These are phyloP conservation scores for Meta bourneti DNA, from an alignment of 2,888 invertebrate genomes.

Conservation along the genomic window DNA sequence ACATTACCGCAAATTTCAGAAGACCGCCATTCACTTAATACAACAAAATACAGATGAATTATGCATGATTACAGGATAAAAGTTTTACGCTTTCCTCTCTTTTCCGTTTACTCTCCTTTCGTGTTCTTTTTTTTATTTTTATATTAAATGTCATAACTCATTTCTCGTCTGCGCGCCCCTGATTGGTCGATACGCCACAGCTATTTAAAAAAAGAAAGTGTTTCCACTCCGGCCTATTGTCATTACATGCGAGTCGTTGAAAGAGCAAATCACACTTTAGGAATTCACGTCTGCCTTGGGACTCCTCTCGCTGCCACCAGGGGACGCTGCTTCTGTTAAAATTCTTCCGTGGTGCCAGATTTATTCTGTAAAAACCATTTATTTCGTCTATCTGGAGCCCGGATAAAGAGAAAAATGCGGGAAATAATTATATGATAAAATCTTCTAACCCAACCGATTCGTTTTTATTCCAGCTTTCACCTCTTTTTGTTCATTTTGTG, in stretches of 20 bases:
- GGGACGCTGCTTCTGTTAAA: conserved; percentile 57
- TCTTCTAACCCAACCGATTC: conserved; percentile 57
- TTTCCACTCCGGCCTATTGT: conserved; percentile 68
- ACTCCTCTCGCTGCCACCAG: conserved; percentile 58
- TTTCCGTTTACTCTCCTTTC: conserved; percentile 22
- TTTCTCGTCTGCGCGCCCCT: conserved; percentile 52
- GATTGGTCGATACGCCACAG: conserved; percentile 64
- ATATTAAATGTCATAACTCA: conserved; percentile 73
- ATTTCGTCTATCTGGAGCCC: conserved; percentile 59
- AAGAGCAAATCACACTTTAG: conserved; percentile 72
- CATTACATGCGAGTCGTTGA: conserved; percentile 68
- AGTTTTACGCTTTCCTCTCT: conserved; percentile 68
- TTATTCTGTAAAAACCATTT: conserved; percentile 75
- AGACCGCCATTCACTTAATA: conserved; percentile 74
- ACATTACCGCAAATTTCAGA: conserved; percentile 72
- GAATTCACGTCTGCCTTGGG: conserved; percentile 72
- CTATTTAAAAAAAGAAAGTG: conserved; percentile 63
- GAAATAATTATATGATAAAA: conserved; percentile 76
- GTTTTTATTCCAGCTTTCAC: conserved; percentile 65
- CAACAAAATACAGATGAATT: conserved; percentile 74
- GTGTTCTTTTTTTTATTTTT: conserved; percentile 36
- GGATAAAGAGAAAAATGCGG: conserved; percentile 72
- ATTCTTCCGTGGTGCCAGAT: conserved; percentile 62
- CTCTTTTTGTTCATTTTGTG: conserved; percentile 53
- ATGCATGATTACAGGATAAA: conserved; percentile 76